phyloP scores from a whole-genome alignment of 2,113 vertebrate genomes.

The Petromus typicus region DNA sequence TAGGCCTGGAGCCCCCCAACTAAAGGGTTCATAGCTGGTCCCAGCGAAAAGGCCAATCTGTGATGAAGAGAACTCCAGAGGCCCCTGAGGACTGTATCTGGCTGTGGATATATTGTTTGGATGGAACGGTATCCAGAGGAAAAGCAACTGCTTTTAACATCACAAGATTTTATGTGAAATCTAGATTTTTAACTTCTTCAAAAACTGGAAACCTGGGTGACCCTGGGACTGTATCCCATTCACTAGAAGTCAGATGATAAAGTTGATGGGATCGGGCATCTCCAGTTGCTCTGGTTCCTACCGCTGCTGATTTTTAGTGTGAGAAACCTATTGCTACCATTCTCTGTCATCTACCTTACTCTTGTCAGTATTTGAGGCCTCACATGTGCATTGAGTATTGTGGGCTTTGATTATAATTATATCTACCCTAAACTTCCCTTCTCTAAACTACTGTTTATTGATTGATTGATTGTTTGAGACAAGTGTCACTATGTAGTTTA shows the following conservation, averaged over 20 bases:
- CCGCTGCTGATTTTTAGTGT: not conserved
- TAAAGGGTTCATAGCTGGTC: not conserved
- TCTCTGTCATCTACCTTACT: not conserved
- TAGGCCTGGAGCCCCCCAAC: rapidly evolving
- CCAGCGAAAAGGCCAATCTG: not conserved
- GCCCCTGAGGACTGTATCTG: not conserved
- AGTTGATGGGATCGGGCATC: not conserved
- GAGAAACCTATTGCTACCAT: not conserved
- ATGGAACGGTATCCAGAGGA: not conserved
- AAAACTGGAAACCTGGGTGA: not conserved
- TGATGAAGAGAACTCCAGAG: not conserved
- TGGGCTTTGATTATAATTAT: not conserved
- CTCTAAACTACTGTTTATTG: not conserved
- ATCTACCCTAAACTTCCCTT: not conserved
- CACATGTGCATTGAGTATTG: not conserved
- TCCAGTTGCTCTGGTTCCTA: not conserved
- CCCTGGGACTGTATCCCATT: not conserved
- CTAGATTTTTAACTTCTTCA: not conserved
- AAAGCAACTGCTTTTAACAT: conserved; percentile 9
- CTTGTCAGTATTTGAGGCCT: not conserved
- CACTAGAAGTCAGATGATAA: not conserved
- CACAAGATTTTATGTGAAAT: not conserved
- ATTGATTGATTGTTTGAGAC: not conserved
- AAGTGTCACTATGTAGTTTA: not conserved
- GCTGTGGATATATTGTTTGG: not conserved